Conservation (phyloP, 2,113 vertebrate genomes). For the Campylomormyrus tamandua region DNA sequence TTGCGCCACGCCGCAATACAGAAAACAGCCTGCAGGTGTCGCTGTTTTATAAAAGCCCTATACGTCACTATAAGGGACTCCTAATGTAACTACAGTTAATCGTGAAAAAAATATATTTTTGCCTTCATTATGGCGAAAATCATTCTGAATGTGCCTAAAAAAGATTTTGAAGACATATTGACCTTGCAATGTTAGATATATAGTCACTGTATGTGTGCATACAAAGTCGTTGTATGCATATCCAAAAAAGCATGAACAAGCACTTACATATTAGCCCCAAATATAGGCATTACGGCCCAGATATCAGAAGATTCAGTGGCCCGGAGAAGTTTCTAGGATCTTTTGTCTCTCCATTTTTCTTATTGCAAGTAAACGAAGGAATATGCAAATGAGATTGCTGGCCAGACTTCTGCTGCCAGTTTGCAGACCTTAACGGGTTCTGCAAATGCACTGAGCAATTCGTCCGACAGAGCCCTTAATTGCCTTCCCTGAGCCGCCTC, state of each 20-base stretch:
- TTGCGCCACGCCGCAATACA: neutral
- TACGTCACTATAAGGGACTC: neutral
- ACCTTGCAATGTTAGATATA: neutral
- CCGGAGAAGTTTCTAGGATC: neutral
- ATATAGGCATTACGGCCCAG: neutral
- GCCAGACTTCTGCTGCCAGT: neutral
- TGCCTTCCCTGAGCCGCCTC: neutral
- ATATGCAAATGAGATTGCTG: neutral
- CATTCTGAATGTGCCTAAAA: neutral
- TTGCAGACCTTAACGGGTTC: neutral
- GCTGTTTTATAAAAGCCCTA: neutral
- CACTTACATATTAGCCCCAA: neutral
- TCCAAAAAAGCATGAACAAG: neutral
- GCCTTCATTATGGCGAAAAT: neutral
- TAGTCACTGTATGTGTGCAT: neutral
- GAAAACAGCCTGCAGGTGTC: neutral
- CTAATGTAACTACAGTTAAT: neutral
- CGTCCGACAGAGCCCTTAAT: neutral
- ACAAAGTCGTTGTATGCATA: neutral
- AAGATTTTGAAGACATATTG: neutral
- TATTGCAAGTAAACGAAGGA: neutral
- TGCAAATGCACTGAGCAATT: neutral
- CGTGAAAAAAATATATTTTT: neutral
- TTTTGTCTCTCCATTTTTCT: neutral
- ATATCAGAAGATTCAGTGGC: neutral